Conservation (phyloP, 1,140 invertebrate species). For the Oryctes rhinoceros region DNA sequence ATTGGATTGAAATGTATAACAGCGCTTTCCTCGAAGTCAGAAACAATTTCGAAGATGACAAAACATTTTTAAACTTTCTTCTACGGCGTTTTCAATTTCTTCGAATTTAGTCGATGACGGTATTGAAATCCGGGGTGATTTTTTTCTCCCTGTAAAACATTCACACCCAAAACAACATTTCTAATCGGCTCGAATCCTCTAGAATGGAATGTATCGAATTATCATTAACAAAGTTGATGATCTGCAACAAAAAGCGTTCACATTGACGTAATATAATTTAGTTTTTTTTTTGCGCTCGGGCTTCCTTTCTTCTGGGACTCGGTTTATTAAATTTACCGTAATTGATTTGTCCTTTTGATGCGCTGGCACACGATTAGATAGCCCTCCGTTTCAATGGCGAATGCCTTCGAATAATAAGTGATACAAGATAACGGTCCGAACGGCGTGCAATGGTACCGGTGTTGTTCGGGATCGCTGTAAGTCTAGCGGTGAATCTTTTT, state of each 20-base stretch:
- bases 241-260: neutral
- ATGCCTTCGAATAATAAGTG: neutral
- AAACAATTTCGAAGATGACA: neutral
- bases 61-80: neutral
- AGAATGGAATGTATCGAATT: neutral
- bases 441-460: neutral
- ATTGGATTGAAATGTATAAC: neutral
- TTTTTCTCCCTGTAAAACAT: too few relatives aligned
- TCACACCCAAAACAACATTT: too few relatives aligned
- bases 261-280: slow-evolving; percentile 4
- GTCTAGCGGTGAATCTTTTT: slow-evolving; percentile 16
- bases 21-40: neutral
- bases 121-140: neutral
- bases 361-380: neutral
- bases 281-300: neutral
- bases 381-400: neutral
- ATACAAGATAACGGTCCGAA: slow-evolving; percentile 12
- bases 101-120: neutral
- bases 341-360: slow-evolving; percentile 1
- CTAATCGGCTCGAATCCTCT: too few relatives aligned
- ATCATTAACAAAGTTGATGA: neutral
- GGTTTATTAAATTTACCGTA: slow-evolving; percentile 4
- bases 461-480: neutral
- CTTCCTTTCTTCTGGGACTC: neutral
- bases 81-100: neutral